Evolutionary conservation across 1,140 invertebrate genomes (phyloP).

Genomic region (Nebria ingens): DNA sequence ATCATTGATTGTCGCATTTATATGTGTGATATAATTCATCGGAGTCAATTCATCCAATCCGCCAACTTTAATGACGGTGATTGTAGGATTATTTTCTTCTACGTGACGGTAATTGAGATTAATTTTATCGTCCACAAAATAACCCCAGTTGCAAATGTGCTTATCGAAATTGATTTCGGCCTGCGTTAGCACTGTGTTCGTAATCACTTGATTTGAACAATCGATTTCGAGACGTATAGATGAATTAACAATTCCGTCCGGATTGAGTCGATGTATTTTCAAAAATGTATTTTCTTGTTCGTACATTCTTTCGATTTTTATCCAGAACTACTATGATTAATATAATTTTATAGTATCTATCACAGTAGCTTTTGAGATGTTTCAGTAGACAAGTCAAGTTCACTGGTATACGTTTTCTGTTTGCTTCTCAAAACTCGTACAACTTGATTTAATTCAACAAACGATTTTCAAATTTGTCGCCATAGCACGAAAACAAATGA

Average conservation of each 20-base stretch:
- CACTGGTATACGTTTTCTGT: background rate
- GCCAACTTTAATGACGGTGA: slow-evolving; percentile 20
- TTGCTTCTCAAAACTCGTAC: background rate
- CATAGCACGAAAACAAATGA: background rate
- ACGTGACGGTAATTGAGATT: slow-evolving; percentile 18
- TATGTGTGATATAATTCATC: slow-evolving; percentile 17
- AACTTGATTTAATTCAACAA: background rate
- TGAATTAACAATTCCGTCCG: slow-evolving; percentile 14
- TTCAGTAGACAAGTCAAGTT: background rate
- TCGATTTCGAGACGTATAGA: slow-evolving; percentile 21
- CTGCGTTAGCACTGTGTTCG: slow-evolving; percentile 14
- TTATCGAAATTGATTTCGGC: slow-evolving; percentile 10
- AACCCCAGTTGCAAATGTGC: slow-evolving; percentile 10
- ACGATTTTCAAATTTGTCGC: too few relatives aligned
- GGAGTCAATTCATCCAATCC: slow-evolving; percentile 19
- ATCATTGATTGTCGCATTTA: slow-evolving; percentile 13
- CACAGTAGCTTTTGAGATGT: slow-evolving; percentile 5
- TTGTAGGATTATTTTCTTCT: slow-evolving; percentile 17
- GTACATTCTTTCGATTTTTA: slow-evolving; percentile 14
- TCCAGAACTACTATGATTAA: background rate
- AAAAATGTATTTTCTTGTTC: slow-evolving; percentile 16
- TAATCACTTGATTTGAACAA: slow-evolving; percentile 16
- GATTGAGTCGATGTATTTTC: slow-evolving; percentile 20
- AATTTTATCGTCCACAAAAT: slow-evolving; percentile 12
- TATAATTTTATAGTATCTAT: background rate